Evolutionary conservation across 2,888 invertebrate species (phyloP).

Genomic region (Craniophora ligustri): DNA sequence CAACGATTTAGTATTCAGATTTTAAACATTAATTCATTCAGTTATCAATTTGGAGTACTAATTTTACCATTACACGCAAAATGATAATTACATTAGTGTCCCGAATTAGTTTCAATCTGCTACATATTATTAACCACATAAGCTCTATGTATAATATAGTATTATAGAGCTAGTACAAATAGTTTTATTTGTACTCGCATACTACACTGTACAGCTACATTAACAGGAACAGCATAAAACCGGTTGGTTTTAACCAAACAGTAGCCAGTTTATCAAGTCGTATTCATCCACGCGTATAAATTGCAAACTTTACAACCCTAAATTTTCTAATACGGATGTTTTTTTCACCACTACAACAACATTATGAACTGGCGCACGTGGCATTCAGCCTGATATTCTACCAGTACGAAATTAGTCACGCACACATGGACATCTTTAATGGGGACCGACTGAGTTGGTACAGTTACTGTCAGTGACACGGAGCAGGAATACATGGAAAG

Average conservation of each 20-base stretch:
- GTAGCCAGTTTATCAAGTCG: conserved; percentile 36
- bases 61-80: no score
- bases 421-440: conserved; percentile 76
- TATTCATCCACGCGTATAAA: conserved; percentile 44
- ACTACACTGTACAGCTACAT: no score
- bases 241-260: conserved; percentile 13
- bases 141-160: no score
- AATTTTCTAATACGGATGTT: conserved; percentile 64
- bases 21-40: no score
- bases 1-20: no score
- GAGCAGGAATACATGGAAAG: conserved; percentile 36
- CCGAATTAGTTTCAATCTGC: no score
- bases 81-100: no score
- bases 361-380: conserved; percentile 72
- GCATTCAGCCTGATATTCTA: conserved; percentile 53
- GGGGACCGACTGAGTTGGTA: conserved; percentile 57
- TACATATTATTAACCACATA: no score
- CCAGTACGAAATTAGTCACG: conserved; percentile 71
- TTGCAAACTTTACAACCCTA: conserved; percentile 40
- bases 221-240: no score
- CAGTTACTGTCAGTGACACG: conserved; percentile 30
- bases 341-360: conserved; percentile 70
- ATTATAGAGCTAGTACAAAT: no score
- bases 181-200: no score
- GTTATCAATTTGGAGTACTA: no score